Percentiles rank a stretch among this genome's conserved stretches.
These are phyloP conservation scores for Chaenodraco wilsoni DNA, from an alignment of 2,797 vertebrate species.

Conservation along the genomic window DNA sequence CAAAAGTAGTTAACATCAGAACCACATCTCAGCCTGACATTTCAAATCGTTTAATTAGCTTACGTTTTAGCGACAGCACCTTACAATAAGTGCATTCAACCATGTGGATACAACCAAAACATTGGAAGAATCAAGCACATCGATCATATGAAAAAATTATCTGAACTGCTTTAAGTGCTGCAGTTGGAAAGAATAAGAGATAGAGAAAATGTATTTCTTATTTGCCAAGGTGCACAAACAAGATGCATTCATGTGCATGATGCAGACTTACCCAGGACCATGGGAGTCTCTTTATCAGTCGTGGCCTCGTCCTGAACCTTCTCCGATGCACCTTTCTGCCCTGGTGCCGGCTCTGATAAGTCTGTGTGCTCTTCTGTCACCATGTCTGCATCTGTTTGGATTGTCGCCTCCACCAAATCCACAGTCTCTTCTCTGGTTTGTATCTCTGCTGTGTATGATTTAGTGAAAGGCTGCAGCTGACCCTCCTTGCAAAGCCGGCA, in stretches of 20 bases:
- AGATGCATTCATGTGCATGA: not conserved
- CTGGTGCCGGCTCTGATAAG: constrained; percentile 43
- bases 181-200: constrained; percentile 2
- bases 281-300: constrained; percentile 62
- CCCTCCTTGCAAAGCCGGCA: constrained; percentile 82
- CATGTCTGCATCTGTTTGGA: constrained; percentile 61
- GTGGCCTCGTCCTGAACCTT: constrained; percentile 31
- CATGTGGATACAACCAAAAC: not conserved
- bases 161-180: not conserved
- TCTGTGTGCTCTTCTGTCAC: constrained; percentile 51
- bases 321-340: constrained; percentile 40
- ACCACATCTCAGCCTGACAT: not conserved
- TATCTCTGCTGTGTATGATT: constrained; percentile 44
- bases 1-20: constrained; percentile 27
- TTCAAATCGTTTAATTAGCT: not conserved
- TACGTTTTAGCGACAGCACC: not conserved
- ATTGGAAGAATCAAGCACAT: not conserved
- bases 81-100: not conserved
- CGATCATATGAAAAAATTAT: not conserved
- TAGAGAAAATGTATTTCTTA: not conserved
- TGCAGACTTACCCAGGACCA: constrained; percentile 78
- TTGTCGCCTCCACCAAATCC: constrained; percentile 60
- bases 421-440: constrained; percentile 61
- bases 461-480: constrained; percentile 66
- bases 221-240: not conserved